A percentile compares a stretch with the other conserved stretches of the same genome.
These are phyloP conservation scores for Zaprionus kolodkinae DNA, from an alignment of 1,140 invertebrate genomes.

Conservation along the genomic window DNA sequence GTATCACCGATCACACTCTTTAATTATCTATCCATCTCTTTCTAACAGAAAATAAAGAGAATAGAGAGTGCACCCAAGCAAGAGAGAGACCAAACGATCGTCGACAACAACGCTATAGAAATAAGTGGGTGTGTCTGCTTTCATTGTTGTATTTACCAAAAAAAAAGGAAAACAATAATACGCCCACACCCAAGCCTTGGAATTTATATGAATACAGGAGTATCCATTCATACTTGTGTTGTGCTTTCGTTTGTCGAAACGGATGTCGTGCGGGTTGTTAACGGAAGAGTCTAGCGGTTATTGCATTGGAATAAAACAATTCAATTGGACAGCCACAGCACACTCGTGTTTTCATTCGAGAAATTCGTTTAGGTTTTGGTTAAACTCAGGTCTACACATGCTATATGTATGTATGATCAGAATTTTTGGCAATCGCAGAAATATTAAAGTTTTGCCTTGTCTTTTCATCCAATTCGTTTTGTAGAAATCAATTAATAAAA, in stretches of 20 bases:
- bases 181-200: conserved; percentile 5
- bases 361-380: conserved; percentile 4
- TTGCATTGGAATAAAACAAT: conserved; percentile 74
- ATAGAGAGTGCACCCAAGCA: conserved; percentile 4
- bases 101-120: conserved; percentile 6
- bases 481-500: conserved; percentile 11
- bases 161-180: conserved; percentile 7
- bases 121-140: conserved; percentile 47
- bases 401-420: too few species aligned
- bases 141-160: conserved; percentile 58
- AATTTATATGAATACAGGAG: not conserved
- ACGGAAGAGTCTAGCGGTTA: conserved; percentile 62
- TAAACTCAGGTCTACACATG: not conserved
- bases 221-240: conserved; percentile 17
- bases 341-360: conserved; percentile 12
- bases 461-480: not conserved
- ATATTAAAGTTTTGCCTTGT: too few species aligned
- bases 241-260: conserved; percentile 41
- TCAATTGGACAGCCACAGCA: conserved; percentile 61
- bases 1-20: not conserved
- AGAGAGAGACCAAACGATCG: conserved; percentile 45
- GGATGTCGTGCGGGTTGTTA: conserved; percentile 69
- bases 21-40: not conserved
- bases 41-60: not conserved
- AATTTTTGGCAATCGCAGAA: too few species aligned